Evolutionary conservation across 2,797 vertebrate species (phyloP), one percentile per base, ranked within the genome.

Genomic region (Lophura swinhoii): DNA sequence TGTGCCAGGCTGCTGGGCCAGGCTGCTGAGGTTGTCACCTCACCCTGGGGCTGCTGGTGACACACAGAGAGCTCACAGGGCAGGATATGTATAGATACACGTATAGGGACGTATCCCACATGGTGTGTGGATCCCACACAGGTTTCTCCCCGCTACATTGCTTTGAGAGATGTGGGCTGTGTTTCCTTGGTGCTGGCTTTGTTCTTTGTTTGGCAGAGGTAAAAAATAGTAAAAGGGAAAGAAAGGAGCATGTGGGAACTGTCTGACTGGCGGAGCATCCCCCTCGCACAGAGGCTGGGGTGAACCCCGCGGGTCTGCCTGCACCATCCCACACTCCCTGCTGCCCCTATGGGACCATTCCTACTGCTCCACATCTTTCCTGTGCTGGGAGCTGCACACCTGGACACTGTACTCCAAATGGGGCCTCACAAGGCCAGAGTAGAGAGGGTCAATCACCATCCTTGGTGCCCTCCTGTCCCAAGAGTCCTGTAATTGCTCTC

Each of bases 121-220:
- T 3, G 3, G 62, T 62, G 6, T 5, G 4, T 31, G 46, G 29
- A 29, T 77, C 35, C 7, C 4, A 23, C n/a, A 51, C 1, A 1
- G 26, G 35, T 95, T 92, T 81, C 66, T 83, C 31, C 70, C 21
- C 2, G 4, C 39, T 26, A 29, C 83, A 86, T 94, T 66, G 29
- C 63, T 91, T 56, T 8, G 51, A 72, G 86, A 81, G 82, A 69
- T 79, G 88, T 94, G 94, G 85, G 81, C 64, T 93, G 94, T 12
- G 81, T 96, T 96, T 83, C 63, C 62, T 97, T 92, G 96, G 87
- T 97, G 92, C 92, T 84, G 59, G 26, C 28, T 88, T 90, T 89
- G 63, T 70, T 90, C 75, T 94, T 13, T 4, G 35, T 88, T 90
- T 80, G n/a, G 58, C 72, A 8, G 8, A 46, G n/a, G 60, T 95